These are phyloP conservation scores for Hirudinaria manillensis DNA, from an alignment of 2,888 invertebrate genomes.

Conservation along the genomic window DNA sequence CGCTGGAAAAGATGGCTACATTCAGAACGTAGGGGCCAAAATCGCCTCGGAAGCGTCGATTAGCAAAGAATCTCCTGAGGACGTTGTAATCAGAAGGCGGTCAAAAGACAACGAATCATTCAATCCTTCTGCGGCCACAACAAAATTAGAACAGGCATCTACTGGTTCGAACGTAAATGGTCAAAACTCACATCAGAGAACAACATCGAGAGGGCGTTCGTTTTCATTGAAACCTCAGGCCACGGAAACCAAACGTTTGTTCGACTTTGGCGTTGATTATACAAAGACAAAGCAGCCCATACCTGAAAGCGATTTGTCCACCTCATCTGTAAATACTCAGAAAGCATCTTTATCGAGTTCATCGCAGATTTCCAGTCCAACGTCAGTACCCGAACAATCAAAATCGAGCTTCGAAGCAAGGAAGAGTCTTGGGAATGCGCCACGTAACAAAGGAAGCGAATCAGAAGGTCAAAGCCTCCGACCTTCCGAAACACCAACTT, in stretches of 20 bases:
- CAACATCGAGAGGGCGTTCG: neutral
- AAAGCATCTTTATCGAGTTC: no score
- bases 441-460: neutral
- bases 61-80: no score
- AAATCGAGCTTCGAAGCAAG: neutral
- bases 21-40: neutral
- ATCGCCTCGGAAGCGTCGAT: neutral
- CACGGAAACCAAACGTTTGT: neutral
- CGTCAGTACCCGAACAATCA: neutral
- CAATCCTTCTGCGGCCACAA: neutral
- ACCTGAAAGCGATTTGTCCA: neutral
- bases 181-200: neutral
- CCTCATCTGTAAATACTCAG: neutral
- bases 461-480: neutral
- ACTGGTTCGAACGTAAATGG: neutral
- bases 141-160: neutral
- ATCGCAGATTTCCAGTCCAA: neutral
- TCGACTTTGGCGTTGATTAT: conserved; percentile 6
- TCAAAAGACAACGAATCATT: neutral
- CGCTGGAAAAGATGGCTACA: neutral
- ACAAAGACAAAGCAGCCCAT: neutral
- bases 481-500: neutral
- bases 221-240: neutral
- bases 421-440: neutral
- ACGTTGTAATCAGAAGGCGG: no score